Evolutionary conservation across 2,113 vertebrate species (phyloP), one percentile per base, ranked within the genome.

Genomic region (Salvator merianae): DNA sequence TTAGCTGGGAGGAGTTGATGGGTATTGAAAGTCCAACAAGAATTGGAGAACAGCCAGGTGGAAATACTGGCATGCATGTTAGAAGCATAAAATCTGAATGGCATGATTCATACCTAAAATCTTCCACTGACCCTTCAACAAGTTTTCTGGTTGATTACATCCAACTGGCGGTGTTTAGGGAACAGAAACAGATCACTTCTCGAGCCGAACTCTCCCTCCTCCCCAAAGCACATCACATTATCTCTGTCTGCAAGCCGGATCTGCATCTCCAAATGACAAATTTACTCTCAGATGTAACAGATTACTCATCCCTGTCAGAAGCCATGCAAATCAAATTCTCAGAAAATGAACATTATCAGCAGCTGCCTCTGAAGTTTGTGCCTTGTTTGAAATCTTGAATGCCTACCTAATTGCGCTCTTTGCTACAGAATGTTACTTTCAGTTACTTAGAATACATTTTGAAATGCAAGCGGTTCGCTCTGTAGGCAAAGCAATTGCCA

Each of bases 301-400:
- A 79, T 85, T 79, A 79, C 55, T 79, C 83, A 85, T 63, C 69
- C 36, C 76, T 71, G 69, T 79, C 83, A 79, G 55, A 53, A 85
- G 77, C 55, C 68, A 62, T 65, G 70, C 14, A 81, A 70, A 69
- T 69, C n/a, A 77, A 53, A 43, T 55, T 32, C 20, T 47, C 68
- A 14, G 38, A 26, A 63, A 79, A 66, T 8, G 83, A 85, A 28
- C 36, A 59, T 13, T 62, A 72, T 79, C 59, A 22, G 69, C 83
- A 85, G 77, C 83, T 79, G 38, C 73, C 24, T 76, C 47, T 65
- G 47, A 82, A 77, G 79, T 62, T 26, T 20, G 65, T 16, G 73
- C 66, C 73, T 82, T 36, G 26, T 77, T 77, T 77, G 34, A 77
- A 86, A 82, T 62, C 53, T 47, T 86, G 72, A 86, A 82, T 86